phyloP scores from a whole-genome alignment of 2,113 vertebrate genomes.

The Alouatta palliata region DNA sequence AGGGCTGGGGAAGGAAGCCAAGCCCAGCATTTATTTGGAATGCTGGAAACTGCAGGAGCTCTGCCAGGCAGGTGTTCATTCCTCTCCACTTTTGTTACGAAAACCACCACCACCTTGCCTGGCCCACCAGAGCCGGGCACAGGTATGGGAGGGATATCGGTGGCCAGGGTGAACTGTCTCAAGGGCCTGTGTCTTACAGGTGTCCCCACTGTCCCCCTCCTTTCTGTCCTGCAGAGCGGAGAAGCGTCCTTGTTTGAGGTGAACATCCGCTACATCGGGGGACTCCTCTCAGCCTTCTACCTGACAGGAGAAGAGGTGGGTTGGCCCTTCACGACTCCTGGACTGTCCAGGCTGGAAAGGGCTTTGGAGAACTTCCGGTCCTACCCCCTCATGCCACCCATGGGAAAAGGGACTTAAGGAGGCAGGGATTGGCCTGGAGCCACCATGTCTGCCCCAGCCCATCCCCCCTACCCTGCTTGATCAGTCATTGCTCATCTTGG shows the following conservation, averaged over 20 bases:
- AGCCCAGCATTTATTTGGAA: constrained; percentile 41
- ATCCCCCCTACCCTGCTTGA: no score
- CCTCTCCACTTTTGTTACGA: background rate
- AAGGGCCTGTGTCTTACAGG: background rate
- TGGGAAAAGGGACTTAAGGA: background rate
- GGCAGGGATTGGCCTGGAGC: background rate
- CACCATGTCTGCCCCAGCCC: background rate
- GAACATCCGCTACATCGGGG: constrained; percentile 98
- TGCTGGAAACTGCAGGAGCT: background rate
- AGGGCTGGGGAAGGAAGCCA: constrained; percentile 48
- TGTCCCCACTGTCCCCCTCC: background rate
- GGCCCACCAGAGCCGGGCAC: fast-evolving
- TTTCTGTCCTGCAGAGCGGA: constrained; percentile 88
- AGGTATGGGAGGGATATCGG: background rate
- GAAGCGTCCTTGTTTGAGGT: constrained; percentile 99
- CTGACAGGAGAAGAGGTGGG: constrained; percentile 71
- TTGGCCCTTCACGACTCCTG: background rate
- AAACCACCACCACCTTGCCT: background rate
- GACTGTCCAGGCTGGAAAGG: background rate
- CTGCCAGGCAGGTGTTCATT: background rate
- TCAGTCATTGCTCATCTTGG: no score
- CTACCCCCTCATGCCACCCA: background rate
- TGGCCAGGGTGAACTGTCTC: background rate
- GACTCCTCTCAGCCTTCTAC: constrained; percentile 85
- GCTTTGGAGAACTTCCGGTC: background rate